Conservation (phyloP, 2,797 vertebrate species). For the Gymnothorax reevesii region DNA sequence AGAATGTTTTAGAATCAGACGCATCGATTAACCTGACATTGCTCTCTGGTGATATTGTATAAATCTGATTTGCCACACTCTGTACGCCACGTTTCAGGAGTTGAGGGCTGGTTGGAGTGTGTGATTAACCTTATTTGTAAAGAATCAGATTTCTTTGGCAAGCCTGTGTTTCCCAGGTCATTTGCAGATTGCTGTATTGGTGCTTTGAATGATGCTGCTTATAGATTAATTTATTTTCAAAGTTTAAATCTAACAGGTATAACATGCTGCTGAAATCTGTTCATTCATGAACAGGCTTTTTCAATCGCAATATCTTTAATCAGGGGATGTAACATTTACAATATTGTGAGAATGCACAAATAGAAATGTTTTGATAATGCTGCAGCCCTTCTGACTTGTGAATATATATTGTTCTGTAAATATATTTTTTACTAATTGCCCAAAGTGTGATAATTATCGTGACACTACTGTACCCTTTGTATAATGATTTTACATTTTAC, state of each 20-base stretch:
- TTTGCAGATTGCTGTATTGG: neutral
- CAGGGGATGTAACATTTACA: neutral
- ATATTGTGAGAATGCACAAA: neutral
- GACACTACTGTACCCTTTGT: neutral
- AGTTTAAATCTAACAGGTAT: neutral
- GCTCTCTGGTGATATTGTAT: no score
- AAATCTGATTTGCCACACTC: no score
- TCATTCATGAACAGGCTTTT: neutral
- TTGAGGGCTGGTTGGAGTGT: neutral
- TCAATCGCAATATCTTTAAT: neutral
- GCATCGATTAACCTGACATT: neutral
- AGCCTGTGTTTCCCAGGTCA: neutral
- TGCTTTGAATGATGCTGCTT: neutral
- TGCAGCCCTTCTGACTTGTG: neutral
- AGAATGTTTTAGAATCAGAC: neutral
- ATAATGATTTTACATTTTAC: neutral
- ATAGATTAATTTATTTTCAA: neutral
- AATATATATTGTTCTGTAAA: slow-evolving; percentile 3
- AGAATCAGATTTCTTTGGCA: neutral
- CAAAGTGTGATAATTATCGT: neutral
- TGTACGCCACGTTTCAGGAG: neutral
- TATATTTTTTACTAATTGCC: slow-evolving; percentile 9
- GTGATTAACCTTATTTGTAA: neutral
- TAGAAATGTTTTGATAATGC: neutral
- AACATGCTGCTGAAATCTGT: neutral